phyloP scores from a whole-genome alignment of 2,888 invertebrate species.

The Amaurobius ferox region DNA sequence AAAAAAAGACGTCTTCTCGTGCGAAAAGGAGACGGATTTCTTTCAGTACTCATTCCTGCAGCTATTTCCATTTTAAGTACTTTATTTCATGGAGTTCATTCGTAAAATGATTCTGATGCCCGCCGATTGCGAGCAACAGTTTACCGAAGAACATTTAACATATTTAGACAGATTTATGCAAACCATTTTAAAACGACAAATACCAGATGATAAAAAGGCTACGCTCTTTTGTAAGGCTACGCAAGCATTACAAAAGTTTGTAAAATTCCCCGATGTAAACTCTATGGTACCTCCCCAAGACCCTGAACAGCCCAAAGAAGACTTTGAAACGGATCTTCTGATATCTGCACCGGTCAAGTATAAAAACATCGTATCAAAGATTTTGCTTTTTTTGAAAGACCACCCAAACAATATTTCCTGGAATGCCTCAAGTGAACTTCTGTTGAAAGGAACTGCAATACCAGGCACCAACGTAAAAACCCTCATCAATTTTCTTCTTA shows the following conservation, averaged over 20 bases:
- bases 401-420: not conserved
- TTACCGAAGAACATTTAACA: not conserved
- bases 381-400: not conserved
- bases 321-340: not conserved
- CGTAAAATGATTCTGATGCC: not conserved
- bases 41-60: constrained; percentile 30
- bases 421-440: not conserved
- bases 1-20: constrained; percentile 31
- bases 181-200: not conserved
- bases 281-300: not conserved
- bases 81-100: constrained; percentile 30
- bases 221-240: not conserved
- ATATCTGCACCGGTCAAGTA: not conserved
- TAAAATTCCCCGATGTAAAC: not conserved
- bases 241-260: not conserved
- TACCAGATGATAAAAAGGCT: not conserved
- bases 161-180: not conserved
- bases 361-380: not conserved
- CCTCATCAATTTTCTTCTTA: not conserved
- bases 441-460: not conserved
- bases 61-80: not conserved
- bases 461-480: not conserved
- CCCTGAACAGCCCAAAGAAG: not conserved
- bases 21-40: constrained; percentile 25
- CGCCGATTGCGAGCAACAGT: not conserved